phyloP scores from a whole-genome alignment of 1,140 invertebrate genomes.

The Contarinia nasturtii region DNA sequence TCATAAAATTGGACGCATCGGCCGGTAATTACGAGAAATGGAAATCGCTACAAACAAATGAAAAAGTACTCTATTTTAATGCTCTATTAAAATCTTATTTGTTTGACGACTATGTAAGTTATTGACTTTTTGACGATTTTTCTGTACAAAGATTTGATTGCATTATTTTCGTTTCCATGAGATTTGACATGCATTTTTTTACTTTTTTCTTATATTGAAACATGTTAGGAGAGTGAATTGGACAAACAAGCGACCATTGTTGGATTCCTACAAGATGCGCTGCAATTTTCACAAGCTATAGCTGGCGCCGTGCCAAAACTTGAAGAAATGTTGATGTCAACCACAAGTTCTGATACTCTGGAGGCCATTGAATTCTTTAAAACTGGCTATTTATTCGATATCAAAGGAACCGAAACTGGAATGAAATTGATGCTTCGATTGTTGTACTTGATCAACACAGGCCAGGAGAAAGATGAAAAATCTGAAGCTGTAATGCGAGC shows the following conservation, averaged over 20 bases:
- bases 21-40: no score
- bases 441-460: constrained; percentile 50
- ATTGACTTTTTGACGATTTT: no score
- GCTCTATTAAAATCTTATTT: no score
- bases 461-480: constrained; percentile 26
- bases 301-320: constrained; percentile 48
- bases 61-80: no score
- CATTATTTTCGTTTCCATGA: no score
- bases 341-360: constrained; percentile 52
- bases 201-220: no score
- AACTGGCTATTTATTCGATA: constrained; percentile 54
- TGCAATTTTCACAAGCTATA: constrained; percentile 43
- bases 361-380: constrained; percentile 76
- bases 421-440: constrained; percentile 40
- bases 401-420: constrained; percentile 46
- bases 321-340: constrained; percentile 51
- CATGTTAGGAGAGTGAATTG: no score
- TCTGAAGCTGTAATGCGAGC: constrained; percentile 32
- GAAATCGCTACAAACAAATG: no score
- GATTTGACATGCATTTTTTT: no score
- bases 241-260: constrained; percentile 11
- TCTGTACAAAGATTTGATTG: no score
- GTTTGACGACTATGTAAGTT: no score
- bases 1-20: no score
- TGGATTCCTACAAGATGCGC: constrained; percentile 37